Percentiles rank a stretch among this genome's conserved stretches.
These are phyloP conservation scores for Lordiphosa andalusiaca DNA, from an alignment of 2,888 invertebrate genomes.

Conservation along the genomic window DNA sequence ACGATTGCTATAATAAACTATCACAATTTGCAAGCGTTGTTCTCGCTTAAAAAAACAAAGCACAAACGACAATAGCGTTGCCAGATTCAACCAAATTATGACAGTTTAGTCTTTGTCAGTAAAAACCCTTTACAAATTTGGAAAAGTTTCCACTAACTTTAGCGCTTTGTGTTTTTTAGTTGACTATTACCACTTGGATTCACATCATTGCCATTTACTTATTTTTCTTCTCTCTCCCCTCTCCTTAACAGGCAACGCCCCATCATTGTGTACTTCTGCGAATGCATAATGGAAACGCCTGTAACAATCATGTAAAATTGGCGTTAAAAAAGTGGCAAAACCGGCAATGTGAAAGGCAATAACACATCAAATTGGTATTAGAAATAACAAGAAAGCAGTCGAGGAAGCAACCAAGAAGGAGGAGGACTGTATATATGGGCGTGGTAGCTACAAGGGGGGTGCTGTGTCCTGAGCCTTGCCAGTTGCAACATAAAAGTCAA, in stretches of 20 bases:
- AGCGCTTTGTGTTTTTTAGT: no score
- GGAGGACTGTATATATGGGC: slow-evolving; percentile 24
- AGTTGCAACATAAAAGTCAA: slow-evolving; percentile 65
- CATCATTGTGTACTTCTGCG: slow-evolving; percentile 18
- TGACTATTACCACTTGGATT: no score
- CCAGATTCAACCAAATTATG: no score
- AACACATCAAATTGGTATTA: slow-evolving; percentile 65
- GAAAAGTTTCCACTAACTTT: no score
- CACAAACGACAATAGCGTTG: no score
- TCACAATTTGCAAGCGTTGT: no score
- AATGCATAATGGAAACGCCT: slow-evolving; percentile 51
- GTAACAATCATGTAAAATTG: slow-evolving; percentile 69
- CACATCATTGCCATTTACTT: no score
- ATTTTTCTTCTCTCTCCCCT: slow-evolving; percentile 11
- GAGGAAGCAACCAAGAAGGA: slow-evolving; percentile 10
- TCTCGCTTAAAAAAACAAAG: no score
- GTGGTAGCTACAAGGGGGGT: slow-evolving; percentile 3
- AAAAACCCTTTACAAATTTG: no score
- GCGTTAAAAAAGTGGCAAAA: slow-evolving; percentile 30
- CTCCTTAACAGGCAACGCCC: slow-evolving; percentile 9
- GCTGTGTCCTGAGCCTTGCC: slow-evolving; percentile 15
- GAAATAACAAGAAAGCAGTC: slow-evolving; percentile 42
- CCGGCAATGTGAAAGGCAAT: slow-evolving; percentile 30
- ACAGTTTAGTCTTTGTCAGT: no score
- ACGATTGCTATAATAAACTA: no score